phyloP scores from a whole-genome alignment of 2,113 vertebrate species.

The Siniperca chuatsi region DNA sequence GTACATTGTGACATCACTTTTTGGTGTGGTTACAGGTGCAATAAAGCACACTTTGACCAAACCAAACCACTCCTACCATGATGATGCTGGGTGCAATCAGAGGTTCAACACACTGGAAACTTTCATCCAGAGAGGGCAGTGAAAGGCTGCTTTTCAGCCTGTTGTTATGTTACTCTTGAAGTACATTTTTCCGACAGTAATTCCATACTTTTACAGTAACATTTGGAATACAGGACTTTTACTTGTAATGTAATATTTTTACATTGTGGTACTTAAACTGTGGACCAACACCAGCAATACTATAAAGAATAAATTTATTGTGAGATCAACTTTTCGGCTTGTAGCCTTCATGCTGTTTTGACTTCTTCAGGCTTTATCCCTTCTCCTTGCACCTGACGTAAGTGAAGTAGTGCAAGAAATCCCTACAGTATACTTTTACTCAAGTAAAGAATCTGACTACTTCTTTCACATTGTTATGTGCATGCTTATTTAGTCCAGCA shows the following conservation, averaged over 20 bases:
- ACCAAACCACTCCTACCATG: neutral
- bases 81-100: neutral
- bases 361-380: too few species aligned
- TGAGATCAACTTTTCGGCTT: too few species aligned
- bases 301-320: too few species aligned
- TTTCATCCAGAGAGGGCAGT: too few species aligned
- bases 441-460: neutral
- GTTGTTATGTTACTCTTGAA: too few species aligned
- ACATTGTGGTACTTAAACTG: neutral
- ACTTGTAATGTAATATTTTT: neutral
- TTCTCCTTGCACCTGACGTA: too few species aligned
- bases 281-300: too few species aligned
- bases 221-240: neutral
- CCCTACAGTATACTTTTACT: too few species aligned
- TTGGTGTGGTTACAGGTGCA: neutral
- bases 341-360: too few species aligned
- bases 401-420: too few species aligned
- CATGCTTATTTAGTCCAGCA: neutral
- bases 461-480: neutral
- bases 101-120: neutral
- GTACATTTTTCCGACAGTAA: neutral
- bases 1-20: too few species aligned
- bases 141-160: too few species aligned
- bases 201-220: neutral
- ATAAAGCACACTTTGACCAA: neutral